Evolutionary conservation across 2,797 vertebrate genomes (phyloP).

Genomic region (Myripristis murdjan): DNA sequence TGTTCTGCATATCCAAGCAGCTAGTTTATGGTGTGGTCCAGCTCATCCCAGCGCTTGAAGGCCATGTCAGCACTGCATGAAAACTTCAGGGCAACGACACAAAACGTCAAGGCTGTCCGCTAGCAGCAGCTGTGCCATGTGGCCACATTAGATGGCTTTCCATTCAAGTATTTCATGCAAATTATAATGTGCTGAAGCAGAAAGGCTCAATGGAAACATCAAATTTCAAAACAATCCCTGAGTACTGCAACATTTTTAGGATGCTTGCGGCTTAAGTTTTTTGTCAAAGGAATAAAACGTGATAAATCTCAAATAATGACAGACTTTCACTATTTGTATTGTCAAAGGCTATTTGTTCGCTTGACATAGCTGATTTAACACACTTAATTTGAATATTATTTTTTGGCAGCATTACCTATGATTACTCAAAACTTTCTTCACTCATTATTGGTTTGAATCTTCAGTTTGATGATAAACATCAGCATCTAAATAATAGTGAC

Average conservation of each 20-base stretch:
- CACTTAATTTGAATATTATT: too few relatives aligned
- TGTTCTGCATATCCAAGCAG: neutral
- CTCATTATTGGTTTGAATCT: constrained; percentile 7
- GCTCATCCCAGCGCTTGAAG: constrained; percentile 4
- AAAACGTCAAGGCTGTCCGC: neutral
- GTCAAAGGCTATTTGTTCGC: too few relatives aligned
- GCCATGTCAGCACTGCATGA: constrained; percentile 1
- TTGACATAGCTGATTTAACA: too few relatives aligned
- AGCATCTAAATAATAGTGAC: neutral
- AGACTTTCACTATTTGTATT: too few relatives aligned
- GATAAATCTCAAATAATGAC: too few relatives aligned
- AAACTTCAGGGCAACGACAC: neutral
- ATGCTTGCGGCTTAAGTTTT: too few relatives aligned
- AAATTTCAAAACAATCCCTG: too few relatives aligned
- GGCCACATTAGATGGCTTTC: too few relatives aligned
- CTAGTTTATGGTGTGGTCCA: neutral
- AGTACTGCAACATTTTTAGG: too few relatives aligned
- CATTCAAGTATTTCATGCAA: neutral
- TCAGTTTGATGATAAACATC: neutral
- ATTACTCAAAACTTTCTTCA: neutral
- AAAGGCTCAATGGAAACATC: neutral
- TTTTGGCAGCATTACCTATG: neutral
- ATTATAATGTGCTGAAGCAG: neutral
- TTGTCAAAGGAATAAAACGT: too few relatives aligned
- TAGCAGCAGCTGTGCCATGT: neutral